phyloP scores from a whole-genome alignment of 2,797 vertebrate genomes.

The Psittacula derbiana region DNA sequence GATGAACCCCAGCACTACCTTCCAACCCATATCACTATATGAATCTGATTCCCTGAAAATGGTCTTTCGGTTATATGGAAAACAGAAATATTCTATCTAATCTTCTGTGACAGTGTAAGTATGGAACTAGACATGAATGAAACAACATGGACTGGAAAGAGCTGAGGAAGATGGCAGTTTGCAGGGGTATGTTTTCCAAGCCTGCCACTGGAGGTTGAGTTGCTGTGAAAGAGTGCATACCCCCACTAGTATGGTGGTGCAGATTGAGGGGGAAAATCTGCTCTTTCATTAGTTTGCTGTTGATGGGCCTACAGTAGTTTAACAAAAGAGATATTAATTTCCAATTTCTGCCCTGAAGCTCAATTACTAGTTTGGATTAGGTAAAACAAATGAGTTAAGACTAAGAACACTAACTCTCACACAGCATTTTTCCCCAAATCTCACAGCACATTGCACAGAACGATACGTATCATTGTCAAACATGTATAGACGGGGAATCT shows the following conservation, averaged over 20 bases:
- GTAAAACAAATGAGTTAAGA: neutral
- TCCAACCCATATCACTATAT: neutral
- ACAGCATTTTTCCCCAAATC: neutral
- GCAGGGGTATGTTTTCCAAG: neutral
- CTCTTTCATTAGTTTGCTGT: neutral
- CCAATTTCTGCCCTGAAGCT: neutral
- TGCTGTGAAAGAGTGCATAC: neutral
- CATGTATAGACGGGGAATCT: neutral
- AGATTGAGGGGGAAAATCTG: neutral
- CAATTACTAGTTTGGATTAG: neutral
- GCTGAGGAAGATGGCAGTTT: neutral
- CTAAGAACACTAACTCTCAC: neutral
- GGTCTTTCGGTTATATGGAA: neutral
- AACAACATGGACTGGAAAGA: neutral
- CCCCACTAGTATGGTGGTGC: rapidly evolving
- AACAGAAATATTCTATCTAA: neutral
- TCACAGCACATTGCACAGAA: neutral
- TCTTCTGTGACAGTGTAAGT: neutral
- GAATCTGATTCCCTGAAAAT: neutral
- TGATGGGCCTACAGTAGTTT: neutral
- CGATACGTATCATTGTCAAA: neutral
- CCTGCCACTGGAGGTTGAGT: neutral
- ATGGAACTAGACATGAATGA: neutral
- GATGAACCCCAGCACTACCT: neutral
- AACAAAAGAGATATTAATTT: neutral